These are phyloP conservation scores for Drosophila cardini DNA, from an alignment of 1,140 invertebrate genomes.

Conservation along the genomic window DNA sequence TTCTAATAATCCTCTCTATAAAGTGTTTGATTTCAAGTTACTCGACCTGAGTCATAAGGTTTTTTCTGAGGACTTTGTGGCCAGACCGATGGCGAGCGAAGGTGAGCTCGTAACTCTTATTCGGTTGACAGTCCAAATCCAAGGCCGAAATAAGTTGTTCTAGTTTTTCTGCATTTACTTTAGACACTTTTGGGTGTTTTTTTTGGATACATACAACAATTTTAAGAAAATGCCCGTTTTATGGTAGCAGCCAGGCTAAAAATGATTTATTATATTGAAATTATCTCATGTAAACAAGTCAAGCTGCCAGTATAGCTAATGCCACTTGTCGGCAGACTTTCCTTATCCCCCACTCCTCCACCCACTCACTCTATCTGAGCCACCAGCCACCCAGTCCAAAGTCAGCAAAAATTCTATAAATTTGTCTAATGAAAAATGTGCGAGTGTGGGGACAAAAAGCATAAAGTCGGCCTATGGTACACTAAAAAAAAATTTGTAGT, in stretches of 20 bases:
- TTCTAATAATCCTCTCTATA: constrained; percentile 13
- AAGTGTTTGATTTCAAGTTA: not conserved
- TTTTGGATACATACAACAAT: constrained; percentile 23
- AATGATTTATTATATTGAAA: constrained; percentile 83
- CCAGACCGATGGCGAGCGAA: not conserved
- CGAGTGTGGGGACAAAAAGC: constrained; percentile 22
- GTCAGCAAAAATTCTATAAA: constrained; percentile 72
- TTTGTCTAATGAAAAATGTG: constrained; percentile 82
- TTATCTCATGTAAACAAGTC: constrained; percentile 84
- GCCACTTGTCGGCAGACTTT: constrained; percentile 67
- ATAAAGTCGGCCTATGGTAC: constrained; percentile 60
- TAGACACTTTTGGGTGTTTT: no score
- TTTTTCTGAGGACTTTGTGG: constrained; percentile 15
- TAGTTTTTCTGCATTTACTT: constrained; percentile 33
- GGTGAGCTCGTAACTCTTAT: constrained; percentile 63
- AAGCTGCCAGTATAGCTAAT: constrained; percentile 78
- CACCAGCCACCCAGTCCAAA: constrained; percentile 34
- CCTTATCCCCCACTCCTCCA: constrained; percentile 3
- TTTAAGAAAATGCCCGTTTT: constrained; percentile 48
- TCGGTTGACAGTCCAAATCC: constrained; percentile 64
- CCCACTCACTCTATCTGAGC: not conserved
- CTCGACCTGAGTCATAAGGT: constrained; percentile 4
- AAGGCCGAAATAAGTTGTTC: constrained; percentile 53
- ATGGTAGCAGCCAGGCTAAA: constrained; percentile 23
- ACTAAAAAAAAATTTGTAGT: not conserved